phyloP scores from a whole-genome alignment of 2,113 vertebrate genomes.

The Rutilus rutilus region DNA sequence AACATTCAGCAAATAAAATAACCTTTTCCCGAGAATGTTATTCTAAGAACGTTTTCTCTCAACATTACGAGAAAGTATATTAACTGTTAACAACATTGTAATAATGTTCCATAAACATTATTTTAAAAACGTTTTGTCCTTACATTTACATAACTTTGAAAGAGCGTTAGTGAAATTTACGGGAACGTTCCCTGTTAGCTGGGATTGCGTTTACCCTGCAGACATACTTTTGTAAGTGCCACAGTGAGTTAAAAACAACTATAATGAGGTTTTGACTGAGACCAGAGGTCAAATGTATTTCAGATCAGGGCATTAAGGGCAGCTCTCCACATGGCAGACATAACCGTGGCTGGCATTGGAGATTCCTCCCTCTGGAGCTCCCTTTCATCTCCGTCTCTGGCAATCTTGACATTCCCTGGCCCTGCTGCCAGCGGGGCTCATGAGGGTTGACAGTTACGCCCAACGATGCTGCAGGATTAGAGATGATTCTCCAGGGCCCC shows the following conservation, averaged over 20 bases:
- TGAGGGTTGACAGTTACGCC: neutral
- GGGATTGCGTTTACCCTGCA: neutral
- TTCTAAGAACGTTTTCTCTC: too few species aligned
- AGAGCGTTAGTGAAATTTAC: too few species aligned
- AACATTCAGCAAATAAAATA: too few species aligned
- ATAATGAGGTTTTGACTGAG: neutral
- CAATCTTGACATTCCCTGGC: constrained; percentile 2
- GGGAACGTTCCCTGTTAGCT: too few species aligned
- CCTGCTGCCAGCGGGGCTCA: neutral
- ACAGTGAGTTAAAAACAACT: neutral
- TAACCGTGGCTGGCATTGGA: neutral
- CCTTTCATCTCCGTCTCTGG: neutral
- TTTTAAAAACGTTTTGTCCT: too few species aligned
- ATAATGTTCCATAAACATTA: too few species aligned
- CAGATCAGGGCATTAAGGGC: neutral
- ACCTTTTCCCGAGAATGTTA: too few species aligned
- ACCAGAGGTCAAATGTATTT: constrained; percentile 23
- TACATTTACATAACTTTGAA: too few species aligned
- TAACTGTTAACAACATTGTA: too few species aligned
- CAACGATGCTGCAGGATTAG: constrained; percentile 13
- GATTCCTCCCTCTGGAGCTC: neutral
- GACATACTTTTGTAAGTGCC: neutral
- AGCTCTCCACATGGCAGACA: neutral
- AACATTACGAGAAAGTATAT: too few species aligned
- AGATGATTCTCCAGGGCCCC: neutral